Evolutionary conservation across 2,888 invertebrate species (phyloP), one percentile per base, ranked within the genome.

Genomic region (Coleophora flavipennella): DNA sequence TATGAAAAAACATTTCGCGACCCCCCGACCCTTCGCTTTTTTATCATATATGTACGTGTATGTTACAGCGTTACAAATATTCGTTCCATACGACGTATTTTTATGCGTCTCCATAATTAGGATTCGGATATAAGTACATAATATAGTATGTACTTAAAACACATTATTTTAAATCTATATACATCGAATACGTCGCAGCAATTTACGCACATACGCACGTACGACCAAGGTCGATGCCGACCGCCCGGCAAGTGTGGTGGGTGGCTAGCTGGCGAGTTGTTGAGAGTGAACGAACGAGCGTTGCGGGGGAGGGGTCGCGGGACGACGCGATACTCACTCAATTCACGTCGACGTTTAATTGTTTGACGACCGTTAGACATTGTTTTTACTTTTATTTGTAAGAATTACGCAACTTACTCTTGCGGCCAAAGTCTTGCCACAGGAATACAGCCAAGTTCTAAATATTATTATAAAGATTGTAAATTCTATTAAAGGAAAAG

Each of bases 391-490:
- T n/a, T n/a, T n/a, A n/a, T n/a, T n/a, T n/a, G n/a, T n/a, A n/a
- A n/a, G n/a, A n/a, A n/a, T n/a, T n/a, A n/a, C n/a, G n/a, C n/a
- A n/a, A n/a, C n/a, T n/a, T n/a, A n/a, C 36, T 14, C 35, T 35
- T 27, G 40, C 40, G 29, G 36, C 35, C 10, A 40, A 40, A 32
- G 31, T 31, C 26, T 33, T 33, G 6, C 36, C 40, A 36, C 13
- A 33, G 31, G 29, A 31, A 25, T 31, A 31, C 13, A 35, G 36
- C 26, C 26, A 36, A 29, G 31, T 13, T 33, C 20, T 41, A 33
- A 36, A 42, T n/a, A 36, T 31, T 12, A 39, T 33, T 31, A 43
- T 37, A 40, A 43, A 40, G 29, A 27, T 39, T 25, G 36, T 39
- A 35, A 39, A 39, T 13, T 11, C 33, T 25, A 38, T 35, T 31